Evolutionary conservation across 2,888 invertebrate species (phyloP).

Genomic region (Desoria tigrina): DNA sequence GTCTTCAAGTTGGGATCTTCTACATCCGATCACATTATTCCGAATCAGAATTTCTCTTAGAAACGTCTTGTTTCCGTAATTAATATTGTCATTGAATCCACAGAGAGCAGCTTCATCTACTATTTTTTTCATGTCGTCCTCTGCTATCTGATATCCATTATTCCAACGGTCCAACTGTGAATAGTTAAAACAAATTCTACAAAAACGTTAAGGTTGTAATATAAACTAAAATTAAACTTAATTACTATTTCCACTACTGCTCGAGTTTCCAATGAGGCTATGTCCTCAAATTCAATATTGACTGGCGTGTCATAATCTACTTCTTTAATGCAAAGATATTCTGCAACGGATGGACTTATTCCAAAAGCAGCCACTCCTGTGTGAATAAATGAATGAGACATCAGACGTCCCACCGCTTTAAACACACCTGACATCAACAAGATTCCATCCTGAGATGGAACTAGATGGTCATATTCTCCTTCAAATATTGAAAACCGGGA

Average conservation of each 20-base stretch:
- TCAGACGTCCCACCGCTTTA: background rate
- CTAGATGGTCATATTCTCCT: background rate
- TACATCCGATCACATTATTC: slow-evolving; percentile 1
- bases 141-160: background rate
- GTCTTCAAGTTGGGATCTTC: slow-evolving; percentile 10
- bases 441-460: background rate
- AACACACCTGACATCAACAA: background rate
- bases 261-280: background rate
- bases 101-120: background rate
- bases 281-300: background rate
- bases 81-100: background rate
- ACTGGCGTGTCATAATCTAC: background rate
- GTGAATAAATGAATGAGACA: slow-evolving; percentile 7
- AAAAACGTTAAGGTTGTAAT: background rate
- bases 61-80: background rate
- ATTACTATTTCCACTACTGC: background rate
- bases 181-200: background rate
- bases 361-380: slow-evolving; percentile 4
- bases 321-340: background rate
- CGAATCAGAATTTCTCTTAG: background rate
- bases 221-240: background rate
- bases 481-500: background rate
- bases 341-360: background rate
- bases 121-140: background rate
- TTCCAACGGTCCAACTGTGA: background rate